Evolutionary conservation across 1,140 invertebrate species (phyloP).

Genomic region (Metopolophium dirhodum): DNA sequence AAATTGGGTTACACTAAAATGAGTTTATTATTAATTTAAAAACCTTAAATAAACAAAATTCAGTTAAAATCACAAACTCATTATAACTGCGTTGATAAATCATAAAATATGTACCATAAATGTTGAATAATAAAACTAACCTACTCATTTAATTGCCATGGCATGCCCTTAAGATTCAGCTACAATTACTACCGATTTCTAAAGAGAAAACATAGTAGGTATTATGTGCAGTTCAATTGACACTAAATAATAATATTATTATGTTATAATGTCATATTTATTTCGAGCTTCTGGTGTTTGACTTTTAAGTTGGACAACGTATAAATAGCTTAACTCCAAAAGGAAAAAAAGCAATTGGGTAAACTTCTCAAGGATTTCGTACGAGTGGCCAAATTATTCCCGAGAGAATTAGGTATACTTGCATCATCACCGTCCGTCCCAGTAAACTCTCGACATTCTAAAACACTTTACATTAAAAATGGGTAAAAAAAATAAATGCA

Average conservation of each 20-base stretch:
- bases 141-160: background rate
- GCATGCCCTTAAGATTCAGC: background rate
- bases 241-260: background rate
- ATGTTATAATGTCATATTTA: background rate
- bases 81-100: background rate
- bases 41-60: background rate
- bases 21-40: background rate
- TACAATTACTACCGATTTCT: background rate
- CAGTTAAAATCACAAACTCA: background rate
- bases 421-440: background rate
- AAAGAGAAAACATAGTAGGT: background rate
- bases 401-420: background rate
- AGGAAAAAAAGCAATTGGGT: background rate
- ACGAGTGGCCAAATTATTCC: background rate
- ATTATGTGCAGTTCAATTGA: background rate
- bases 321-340: background rate
- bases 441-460: background rate
- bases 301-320: background rate
- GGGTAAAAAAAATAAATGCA: background rate
- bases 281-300: background rate
- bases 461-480: background rate
- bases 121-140: too few relatives aligned
- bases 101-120: background rate
- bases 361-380: conserved; percentile 23
- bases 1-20: background rate